Base-by-base conservation (phyloP, 2,888 invertebrate genomes). In the Chrysolina oricalcia region DNA sequence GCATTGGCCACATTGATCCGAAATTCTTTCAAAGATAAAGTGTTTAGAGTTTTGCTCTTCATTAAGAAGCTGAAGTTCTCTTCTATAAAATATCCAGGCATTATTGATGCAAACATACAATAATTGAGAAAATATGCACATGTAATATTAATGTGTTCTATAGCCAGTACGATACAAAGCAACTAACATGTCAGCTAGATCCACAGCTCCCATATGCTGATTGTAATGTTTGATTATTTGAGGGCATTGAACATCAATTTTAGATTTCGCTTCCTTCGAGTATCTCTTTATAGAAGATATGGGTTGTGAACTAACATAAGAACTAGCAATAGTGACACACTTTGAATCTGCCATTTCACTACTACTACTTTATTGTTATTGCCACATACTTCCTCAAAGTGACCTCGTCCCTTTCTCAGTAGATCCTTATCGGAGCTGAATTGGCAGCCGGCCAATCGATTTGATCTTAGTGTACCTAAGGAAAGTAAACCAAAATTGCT, bases 111-210 rank as follows among this genome's bases (percentile, higher is more conserved):
- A 53, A 11, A 74, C 17, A 70, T 74, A 43, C 27, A 66, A 15
- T 21, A 72, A 21, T 23, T 72, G 53, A 19, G 53, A n/a, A 66
- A 65, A 72, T 46, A 65, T 72, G 27, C 48, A 56, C 53, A 72
- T 35, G 46, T 65, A 72, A 40, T 66, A 72, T 11, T 43, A 13
- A 19, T 48, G 69, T 43, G 64, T 63, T 72, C 68, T 75, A 19
- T 64, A 53, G 53, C 43, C 48, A 17, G 53, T 75, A 64, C 69
- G 56, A 59, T 72, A 70, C 15, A 46, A 13, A 46, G 46, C 43
- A 72, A 56, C 56, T 69, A 69, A 17, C 70, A 72, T 73, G 21
- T 73, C 50, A 50, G 41, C 50, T 27, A 63, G 23, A 73, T 73
- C 64, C 15, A 73, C 69, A 40, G 67, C 75, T 50, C 69, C n/a